Evolutionary conservation across 1,140 invertebrate genomes (phyloP).

Genomic region (Oryzaephilus surinamensis): DNA sequence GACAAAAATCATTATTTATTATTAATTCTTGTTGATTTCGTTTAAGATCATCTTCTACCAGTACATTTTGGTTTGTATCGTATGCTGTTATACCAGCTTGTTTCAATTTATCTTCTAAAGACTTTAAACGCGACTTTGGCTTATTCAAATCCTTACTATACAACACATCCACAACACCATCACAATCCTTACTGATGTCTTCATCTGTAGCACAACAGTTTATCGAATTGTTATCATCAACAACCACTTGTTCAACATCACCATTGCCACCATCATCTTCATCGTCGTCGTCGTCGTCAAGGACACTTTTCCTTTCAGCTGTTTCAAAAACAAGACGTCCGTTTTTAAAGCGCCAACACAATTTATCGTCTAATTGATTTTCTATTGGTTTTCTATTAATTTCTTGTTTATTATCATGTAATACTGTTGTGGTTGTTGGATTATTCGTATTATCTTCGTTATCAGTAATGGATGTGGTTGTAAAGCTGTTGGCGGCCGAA

Average conservation of each 20-base stretch:
- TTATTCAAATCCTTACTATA: slow-evolving; percentile 27
- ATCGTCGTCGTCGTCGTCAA: background rate
- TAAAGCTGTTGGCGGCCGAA: slow-evolving; percentile 25
- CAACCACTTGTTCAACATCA: slow-evolving; percentile 7
- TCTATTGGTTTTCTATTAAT: too few species aligned
- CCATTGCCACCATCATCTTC: too few species aligned
- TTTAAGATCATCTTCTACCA: too few species aligned
- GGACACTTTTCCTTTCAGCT: slow-evolving; percentile 14
- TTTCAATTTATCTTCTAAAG: slow-evolving; percentile 28
- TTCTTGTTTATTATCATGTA: too few species aligned
- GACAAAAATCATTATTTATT: too few species aligned
- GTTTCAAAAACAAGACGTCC: slow-evolving; percentile 26
- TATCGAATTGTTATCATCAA: background rate
- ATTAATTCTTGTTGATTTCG: too few species aligned
- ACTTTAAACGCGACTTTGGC: slow-evolving; percentile 21
- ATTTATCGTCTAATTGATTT: background rate
- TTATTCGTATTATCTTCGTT: slow-evolving; percentile 1
- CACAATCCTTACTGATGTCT: too few species aligned
- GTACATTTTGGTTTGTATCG: too few species aligned
- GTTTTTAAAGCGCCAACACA: slow-evolving; percentile 27
- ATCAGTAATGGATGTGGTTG: slow-evolving; percentile 9
- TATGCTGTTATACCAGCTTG: slow-evolving; percentile 27
- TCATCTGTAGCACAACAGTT: background rate
- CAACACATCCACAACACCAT: slow-evolving; percentile 7
- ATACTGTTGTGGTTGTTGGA: slow-evolving; percentile 6